Evolutionary conservation across 2,113 vertebrate genomes (phyloP), one percentile per base, ranked within the genome.

Genomic region (Pandion haliaetus): DNA sequence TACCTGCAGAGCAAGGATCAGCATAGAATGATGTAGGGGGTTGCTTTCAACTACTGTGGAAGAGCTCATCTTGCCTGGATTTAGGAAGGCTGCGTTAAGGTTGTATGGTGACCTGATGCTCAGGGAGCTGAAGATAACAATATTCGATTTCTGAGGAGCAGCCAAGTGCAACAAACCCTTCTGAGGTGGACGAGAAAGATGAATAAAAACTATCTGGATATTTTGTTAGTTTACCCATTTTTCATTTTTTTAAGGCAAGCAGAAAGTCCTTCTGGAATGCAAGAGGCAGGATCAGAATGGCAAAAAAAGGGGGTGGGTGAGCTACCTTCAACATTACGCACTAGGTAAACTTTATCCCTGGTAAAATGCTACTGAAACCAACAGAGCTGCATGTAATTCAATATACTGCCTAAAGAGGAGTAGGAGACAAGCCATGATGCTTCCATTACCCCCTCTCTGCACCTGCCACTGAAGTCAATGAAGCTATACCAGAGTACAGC

Each of bases 241-340:
- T 84, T 90, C 40, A 36, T 55, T 72, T 80, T 80, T 79, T 95
- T 95, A 97, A 97, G 94, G 95, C 91, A 97, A 95, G 90, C 71
- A 89, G 29, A 88, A 80, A 95, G 44, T 93, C 86, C 81, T 85
- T 84, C 82, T 83, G 79, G 85, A 96, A 94, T 86, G 87, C 82
- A 96, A 90, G 42, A 88, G 57, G 74, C 67, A 77, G 67, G 45
- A 95, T 70, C 45, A 80, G 82, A 95, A 97, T 52, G 42, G 32
- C 12, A 49, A 50, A 67, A 67, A 67, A 79, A 44, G 42, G 12
- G 17, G 23, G 8, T 1, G 3, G 31, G 32, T 16, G 45, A 84
- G n/a, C 47, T 78, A 85, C 74, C 54, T 80, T 91, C 86, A 82
- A 62, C 47, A 63, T 78, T 32, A 91, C 3, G 9, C 24, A 79